These are phyloP conservation scores for Muscina levida DNA, from an alignment of 2,888 invertebrate genomes.

Conservation along the genomic window DNA sequence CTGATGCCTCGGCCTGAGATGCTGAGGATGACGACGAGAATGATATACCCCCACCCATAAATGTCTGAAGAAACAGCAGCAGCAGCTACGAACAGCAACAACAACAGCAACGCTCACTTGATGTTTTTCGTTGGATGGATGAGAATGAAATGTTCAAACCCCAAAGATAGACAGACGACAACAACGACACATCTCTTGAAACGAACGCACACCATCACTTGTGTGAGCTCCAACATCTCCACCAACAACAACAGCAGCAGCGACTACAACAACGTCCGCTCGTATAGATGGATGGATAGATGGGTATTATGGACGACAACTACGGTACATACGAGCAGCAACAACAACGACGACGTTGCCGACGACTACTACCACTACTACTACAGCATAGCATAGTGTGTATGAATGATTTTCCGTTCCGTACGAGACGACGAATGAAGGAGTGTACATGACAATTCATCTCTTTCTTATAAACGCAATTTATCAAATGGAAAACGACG, in stretches of 20 bases:
- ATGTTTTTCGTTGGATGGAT: conserved; percentile 43
- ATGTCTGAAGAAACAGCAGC: conserved; percentile 47
- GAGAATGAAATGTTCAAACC: conserved; percentile 63
- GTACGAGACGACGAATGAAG: conserved; percentile 62
- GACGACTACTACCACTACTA: conserved; percentile 7
- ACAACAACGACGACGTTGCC: conserved; percentile 38
- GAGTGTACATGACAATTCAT: conserved; percentile 78
- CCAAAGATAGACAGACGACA: conserved; percentile 61
- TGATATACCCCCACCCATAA: conserved; percentile 63
- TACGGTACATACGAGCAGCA: conserved; percentile 21
- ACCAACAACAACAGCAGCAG: conserved; percentile 23
- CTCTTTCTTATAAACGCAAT: conserved; percentile 79
- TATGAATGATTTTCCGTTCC: conserved; percentile 30
- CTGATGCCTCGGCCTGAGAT: conserved; percentile 2
- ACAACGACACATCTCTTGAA: conserved; percentile 53
- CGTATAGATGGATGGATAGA: conserved; percentile 49
- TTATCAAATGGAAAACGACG: conserved; percentile 78
- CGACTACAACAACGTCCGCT: conserved; percentile 39
- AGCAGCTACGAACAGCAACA: conserved; percentile 28
- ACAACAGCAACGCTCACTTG: conserved; percentile 29
- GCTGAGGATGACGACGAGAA: conserved; percentile 49
- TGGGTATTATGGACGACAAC: conserved; percentile 65
- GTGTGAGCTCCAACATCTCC: conserved; percentile 24
- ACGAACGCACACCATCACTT: conserved; percentile 26
- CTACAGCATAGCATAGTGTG: conserved; percentile 34